Evolutionary conservation across 2,797 vertebrate genomes (phyloP), one percentile per base, ranked within the genome.

Genomic region (Anableps anableps): DNA sequence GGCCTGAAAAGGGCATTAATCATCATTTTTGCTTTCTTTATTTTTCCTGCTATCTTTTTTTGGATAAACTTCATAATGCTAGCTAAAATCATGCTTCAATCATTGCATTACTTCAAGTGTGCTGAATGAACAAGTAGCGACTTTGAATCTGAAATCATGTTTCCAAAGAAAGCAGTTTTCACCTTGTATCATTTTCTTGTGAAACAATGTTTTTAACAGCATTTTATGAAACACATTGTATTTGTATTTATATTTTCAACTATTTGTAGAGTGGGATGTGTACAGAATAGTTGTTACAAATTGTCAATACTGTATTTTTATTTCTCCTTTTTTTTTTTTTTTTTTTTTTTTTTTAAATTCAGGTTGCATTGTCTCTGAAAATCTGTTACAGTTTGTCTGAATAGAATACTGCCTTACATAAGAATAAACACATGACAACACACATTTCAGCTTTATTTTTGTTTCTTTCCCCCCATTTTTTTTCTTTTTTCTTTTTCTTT

Each of bases 351-450:
- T 78, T 78, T 72, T 29, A 55, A 16, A 10, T 68, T 75, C n/a
- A 29, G 71, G 16, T 88, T 83, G 74, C 38, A 11, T 76, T 78
- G 77, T 64, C 45, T 83, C 26, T 80, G 45, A 82, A 87, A 79
- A 85, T 83, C 62, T 79, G 70, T 91, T 87, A 85, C 80, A 76
- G 81, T 88, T 91, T 87, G 88, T 91, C 83, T 55, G 8, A 87
- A 72, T 92, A 88, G 80, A 89, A 91, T 79, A 91, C 91, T 94
- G 94, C 94, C 93, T 95, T 94, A 92, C 80, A 89, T 74, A 78
- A 84, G 83, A 94, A 92, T 93, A 94, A 93, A 93, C 77, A 84
- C 17, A n/a, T n/a, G 72, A 85, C 66, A 83, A 83, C 47, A 86
- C 23, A 74, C 47, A 5, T 71, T 80, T 85, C 76, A 3, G 55